Conservation (phyloP, 2,113 vertebrate genomes). For the Lynx canadensis region DNA sequence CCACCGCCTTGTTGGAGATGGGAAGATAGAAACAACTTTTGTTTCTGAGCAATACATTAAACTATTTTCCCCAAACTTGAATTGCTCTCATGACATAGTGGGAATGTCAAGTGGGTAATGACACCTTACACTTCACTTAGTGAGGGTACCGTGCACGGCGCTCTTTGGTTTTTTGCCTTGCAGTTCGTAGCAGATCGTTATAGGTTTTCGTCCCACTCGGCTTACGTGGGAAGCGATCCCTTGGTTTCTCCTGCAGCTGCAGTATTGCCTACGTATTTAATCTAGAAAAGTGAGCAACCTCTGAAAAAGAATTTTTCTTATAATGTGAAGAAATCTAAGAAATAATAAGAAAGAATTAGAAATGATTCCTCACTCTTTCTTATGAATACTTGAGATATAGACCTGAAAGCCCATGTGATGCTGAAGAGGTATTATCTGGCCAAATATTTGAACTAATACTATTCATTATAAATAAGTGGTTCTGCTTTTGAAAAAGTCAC, state of each 20-base stretch:
- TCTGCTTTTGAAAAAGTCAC: neutral
- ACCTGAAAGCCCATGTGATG: neutral
- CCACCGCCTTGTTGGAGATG: neutral
- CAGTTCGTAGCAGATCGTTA: neutral
- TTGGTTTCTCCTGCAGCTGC: neutral
- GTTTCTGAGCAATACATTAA: conserved; percentile 41
- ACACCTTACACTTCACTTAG: neutral
- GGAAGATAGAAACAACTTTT: neutral
- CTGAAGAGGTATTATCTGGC: neutral
- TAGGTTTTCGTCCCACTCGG: neutral
- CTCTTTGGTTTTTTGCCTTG: neutral
- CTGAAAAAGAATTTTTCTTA: neutral
- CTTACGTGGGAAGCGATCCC: neutral
- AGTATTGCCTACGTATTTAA: neutral
- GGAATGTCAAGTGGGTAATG: neutral
- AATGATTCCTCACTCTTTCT: neutral
- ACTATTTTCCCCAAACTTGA: conserved; percentile 41
- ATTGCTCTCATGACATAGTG: conserved; percentile 19
- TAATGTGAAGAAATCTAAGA: neutral
- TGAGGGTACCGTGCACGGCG: fast-evolving
- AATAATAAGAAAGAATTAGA: too few species aligned
- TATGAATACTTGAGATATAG: neutral
- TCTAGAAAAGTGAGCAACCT: neutral
- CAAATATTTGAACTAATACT: neutral
- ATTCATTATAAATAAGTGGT: neutral